Evolutionary conservation across 2,888 invertebrate genomes (phyloP), one percentile per base, ranked within the genome.

Genomic region (Acutogordius australiensis): DNA sequence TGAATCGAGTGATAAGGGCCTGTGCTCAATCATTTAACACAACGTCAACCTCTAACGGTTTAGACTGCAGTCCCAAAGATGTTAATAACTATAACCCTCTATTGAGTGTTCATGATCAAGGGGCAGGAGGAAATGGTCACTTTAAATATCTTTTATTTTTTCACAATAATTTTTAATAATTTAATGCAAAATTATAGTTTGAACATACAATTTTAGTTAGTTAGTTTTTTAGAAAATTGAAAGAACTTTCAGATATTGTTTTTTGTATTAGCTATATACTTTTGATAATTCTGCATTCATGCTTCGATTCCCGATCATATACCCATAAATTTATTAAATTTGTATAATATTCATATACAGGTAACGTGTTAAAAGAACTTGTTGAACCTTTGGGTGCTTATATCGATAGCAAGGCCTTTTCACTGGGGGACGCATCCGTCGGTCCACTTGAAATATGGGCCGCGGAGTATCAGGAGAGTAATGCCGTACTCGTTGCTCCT

Each of bases 381-480:
- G 87, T 87, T 0, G 91, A 94, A 66, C 91, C 91, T 0, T 79
- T 80, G 2, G 94, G 94, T 1, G 94, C 90, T 0, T 78, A 84
- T 0, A 85, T 94, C 62, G 82, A 81, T 67, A 80, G 83, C 0
- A 78, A 81, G 62, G 78, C 79, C 67, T 88, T 90, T 68, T 80
- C 84, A 64, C 74, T 94, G 29, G 94, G 91, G 0, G 94, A 97
- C 73, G 84, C 86, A 0, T 91, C 88, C 1, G 80, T 94, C 60
- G 87, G 81, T 60, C 80, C 84, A 0, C 72, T 91, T 62, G 94
- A 97, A 68, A 72, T 97, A 1, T 97, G 94, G 94, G 91, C 90
- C 0, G 94, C 94, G 0, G 94, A 94, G 70, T 94, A 91, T 70
- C 91, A 91, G 70, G 90, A 91, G 71, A 88, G 84, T 65, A 80